phyloP scores from a whole-genome alignment of 2,113 vertebrate species.

The Balaenoptera acutorostrata region DNA sequence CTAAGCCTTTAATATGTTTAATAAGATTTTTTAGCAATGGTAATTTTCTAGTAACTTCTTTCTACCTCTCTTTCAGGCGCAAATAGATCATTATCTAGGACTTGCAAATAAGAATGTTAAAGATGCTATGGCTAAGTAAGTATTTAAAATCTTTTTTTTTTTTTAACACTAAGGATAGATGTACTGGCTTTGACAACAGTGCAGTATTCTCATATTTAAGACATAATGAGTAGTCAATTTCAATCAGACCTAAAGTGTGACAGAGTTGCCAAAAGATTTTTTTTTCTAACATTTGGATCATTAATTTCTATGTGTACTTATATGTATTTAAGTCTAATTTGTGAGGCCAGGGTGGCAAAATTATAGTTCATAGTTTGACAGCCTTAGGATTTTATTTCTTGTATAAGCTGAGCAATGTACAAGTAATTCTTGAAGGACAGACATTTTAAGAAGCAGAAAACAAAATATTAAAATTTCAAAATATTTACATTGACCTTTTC shows the following conservation, averaged over 20 bases:
- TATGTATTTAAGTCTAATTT: background rate
- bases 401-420: background rate
- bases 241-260: background rate
- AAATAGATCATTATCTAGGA: slow-evolving; percentile 93
- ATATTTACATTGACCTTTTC: slow-evolving; percentile 10
- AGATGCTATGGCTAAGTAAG: slow-evolving; percentile 92
- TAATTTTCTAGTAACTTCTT: background rate
- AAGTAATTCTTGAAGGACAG: background rate
- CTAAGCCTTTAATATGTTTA: background rate
- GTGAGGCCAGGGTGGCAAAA: background rate
- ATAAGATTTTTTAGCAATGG: background rate
- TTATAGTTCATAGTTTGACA: background rate
- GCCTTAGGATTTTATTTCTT: background rate
- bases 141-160: slow-evolving; percentile 38
- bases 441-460: background rate
- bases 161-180: background rate
- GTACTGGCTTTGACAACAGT: background rate
- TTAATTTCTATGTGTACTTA: background rate
- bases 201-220: background rate
- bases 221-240: background rate
- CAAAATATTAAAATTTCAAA: background rate
- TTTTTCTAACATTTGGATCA: background rate
- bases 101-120: slow-evolving; percentile 91
- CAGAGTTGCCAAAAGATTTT: background rate
- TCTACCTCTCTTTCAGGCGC: slow-evolving; percentile 81